Conservation (phyloP, 2,888 invertebrate genomes). For the Trachelus stipa region DNA sequence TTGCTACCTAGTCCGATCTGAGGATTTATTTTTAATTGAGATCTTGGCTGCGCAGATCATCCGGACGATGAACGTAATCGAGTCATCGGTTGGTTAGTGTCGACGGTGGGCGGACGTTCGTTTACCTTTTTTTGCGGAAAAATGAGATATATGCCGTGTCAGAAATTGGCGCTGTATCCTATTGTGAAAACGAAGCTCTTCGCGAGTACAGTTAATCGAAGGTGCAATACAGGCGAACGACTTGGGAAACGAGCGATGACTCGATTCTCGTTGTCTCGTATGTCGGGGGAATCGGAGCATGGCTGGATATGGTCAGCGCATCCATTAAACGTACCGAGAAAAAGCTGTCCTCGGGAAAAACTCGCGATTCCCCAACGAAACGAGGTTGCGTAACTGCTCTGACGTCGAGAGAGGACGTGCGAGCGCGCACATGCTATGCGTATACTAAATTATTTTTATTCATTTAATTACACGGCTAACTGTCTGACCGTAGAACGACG, state of each 20-base stretch:
- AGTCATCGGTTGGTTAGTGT: background rate
- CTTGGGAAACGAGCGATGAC: background rate
- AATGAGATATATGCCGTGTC: background rate
- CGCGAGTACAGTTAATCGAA: conserved; percentile 39
- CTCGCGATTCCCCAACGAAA: conserved; percentile 27
- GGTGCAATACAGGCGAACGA: conserved; percentile 13
- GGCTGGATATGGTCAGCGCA: conserved; percentile 41
- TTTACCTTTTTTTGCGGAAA: background rate
- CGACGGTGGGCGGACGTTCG: background rate
- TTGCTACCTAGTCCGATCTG: background rate
- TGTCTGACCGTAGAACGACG: background rate
- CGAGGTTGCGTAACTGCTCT: conserved; percentile 38
- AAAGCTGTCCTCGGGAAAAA: conserved; percentile 39
- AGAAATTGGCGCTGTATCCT: background rate
- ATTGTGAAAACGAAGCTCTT: background rate
- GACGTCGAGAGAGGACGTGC: conserved; percentile 6
- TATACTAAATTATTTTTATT: background rate
- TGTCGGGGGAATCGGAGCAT: conserved; percentile 49
- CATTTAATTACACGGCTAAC: background rate
- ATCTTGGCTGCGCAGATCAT: background rate
- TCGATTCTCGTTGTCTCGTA: background rate
- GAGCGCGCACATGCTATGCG: background rate
- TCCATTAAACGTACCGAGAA: conserved; percentile 47
- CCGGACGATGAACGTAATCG: background rate
- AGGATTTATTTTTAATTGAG: background rate